Conservation (phyloP, 2,113 vertebrate genomes). For the Ranitomeya variabilis region DNA sequence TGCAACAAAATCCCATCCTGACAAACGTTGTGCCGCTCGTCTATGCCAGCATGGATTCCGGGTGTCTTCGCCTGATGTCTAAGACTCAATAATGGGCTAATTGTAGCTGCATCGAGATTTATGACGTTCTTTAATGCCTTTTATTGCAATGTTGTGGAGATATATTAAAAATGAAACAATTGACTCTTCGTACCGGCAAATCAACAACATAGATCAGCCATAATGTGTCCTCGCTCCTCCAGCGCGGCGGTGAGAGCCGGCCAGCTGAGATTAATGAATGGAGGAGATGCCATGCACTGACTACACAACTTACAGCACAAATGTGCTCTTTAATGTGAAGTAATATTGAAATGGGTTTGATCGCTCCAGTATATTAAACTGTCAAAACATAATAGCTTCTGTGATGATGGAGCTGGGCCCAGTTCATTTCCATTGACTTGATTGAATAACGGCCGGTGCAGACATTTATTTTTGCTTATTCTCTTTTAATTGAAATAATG, state of each 20-base stretch:
- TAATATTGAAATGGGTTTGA: constrained; percentile 39
- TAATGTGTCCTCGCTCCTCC: constrained; percentile 22
- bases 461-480: constrained; percentile 32
- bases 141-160: constrained; percentile 62
- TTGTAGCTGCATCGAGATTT: constrained; percentile 67
- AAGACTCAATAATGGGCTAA: constrained; percentile 67
- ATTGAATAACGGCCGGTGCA: constrained; percentile 20
- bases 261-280: constrained; percentile 39
- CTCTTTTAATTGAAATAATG: constrained; percentile 48
- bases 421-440: constrained; percentile 32
- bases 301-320: constrained; percentile 39
- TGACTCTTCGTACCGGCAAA: constrained; percentile 65
- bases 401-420: constrained; percentile 22
- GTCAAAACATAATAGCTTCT: constrained; percentile 34
- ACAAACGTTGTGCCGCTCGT: constrained; percentile 66
- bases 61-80: constrained; percentile 66
- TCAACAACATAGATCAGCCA: constrained; percentile 58
- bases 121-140: constrained; percentile 70
- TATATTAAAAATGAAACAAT: constrained; percentile 67
- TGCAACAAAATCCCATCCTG: constrained; percentile 66
- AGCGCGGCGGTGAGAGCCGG: not conserved
- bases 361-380: constrained; percentile 46
- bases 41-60: constrained; percentile 67
- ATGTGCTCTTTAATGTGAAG: constrained; percentile 46
- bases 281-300: not conserved